These are phyloP conservation scores for Sterrhoptilus dennistouni DNA, from an alignment of 2,113 vertebrate species.

Conservation along the genomic window DNA sequence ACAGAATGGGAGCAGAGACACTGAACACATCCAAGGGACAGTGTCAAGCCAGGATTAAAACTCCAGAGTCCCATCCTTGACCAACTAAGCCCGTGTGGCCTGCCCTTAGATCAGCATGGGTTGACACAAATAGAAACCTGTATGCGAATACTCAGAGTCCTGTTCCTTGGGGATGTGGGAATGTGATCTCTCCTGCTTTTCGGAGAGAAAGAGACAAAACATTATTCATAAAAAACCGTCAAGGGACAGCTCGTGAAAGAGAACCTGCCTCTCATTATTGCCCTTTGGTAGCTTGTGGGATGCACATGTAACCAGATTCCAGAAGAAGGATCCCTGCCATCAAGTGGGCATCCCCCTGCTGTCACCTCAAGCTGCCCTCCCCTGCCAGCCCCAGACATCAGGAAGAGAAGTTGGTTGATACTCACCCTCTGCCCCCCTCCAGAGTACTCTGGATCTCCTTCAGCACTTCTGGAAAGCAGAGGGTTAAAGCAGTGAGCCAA, in stretches of 20 bases:
- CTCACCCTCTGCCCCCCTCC: constrained; percentile 89
- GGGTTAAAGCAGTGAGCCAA: constrained; percentile 28
- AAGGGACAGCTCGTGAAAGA: constrained; percentile 15
- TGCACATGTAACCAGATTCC: neutral
- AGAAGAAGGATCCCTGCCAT: neutral
- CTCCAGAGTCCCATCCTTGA: constrained; percentile 59
- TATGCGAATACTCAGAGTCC: constrained; percentile 68
- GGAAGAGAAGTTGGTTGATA: neutral
- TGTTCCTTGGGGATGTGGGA: constrained; percentile 64
- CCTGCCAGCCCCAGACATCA: neutral
- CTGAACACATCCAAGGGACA: constrained; percentile 47
- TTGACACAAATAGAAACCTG: constrained; percentile 62
- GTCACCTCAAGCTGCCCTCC: neutral
- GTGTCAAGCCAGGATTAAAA: constrained; percentile 61
- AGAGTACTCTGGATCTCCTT: constrained; percentile 96
- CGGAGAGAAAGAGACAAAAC: constrained; percentile 68
- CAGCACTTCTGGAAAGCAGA: constrained; percentile 83
- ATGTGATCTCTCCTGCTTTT: constrained; percentile 69
- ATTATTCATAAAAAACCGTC: constrained; percentile 23
- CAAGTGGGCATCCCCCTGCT: neutral
- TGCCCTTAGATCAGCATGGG: constrained; percentile 51
- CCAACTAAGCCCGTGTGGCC: constrained; percentile 43
- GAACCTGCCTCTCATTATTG: neutral
- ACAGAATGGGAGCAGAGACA: constrained; percentile 66
- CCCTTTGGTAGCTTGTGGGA: neutral